These are phyloP conservation scores for Drosophila antonietae DNA, from an alignment of 2,888 invertebrate genomes.

Conservation along the genomic window DNA sequence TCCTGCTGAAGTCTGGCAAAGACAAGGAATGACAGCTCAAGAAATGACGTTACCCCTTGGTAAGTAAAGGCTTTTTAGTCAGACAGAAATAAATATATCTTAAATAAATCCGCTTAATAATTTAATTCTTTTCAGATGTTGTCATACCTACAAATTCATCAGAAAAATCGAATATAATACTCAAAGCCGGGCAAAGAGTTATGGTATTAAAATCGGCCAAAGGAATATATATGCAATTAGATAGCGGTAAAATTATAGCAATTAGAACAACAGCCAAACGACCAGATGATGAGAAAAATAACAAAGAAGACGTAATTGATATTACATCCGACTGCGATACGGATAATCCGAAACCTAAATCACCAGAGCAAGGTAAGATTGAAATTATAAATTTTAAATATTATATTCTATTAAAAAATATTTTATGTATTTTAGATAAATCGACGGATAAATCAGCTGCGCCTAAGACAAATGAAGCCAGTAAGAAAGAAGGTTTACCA, in stretches of 20 bases:
- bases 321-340: constrained; percentile 79
- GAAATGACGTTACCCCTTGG: constrained; percentile 96
- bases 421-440: constrained; percentile 33
- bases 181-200: constrained; percentile 97
- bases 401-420: no score
- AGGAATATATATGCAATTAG: constrained; percentile 97
- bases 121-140: constrained; percentile 88
- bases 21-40: constrained; percentile 97
- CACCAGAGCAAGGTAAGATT: constrained; percentile 57
- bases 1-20: constrained; percentile 95
- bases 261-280: constrained; percentile 86
- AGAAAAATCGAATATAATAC: constrained; percentile 94
- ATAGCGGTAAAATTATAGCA: constrained; percentile 97
- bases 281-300: constrained; percentile 66
- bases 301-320: constrained; percentile 80
- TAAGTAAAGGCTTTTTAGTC: constrained; percentile 75
- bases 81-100: no score
- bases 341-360: constrained; percentile 60
- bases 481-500: constrained; percentile 32
- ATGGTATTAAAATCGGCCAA: constrained; percentile 97
- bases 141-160: constrained; percentile 96
- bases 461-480: constrained; percentile 26
- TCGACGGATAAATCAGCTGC: constrained; percentile 25
- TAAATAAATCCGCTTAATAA: no score
- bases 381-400: no score